Evolutionary conservation across 2,113 vertebrate species (phyloP).

Genomic region (Pycnonotus jocosus): DNA sequence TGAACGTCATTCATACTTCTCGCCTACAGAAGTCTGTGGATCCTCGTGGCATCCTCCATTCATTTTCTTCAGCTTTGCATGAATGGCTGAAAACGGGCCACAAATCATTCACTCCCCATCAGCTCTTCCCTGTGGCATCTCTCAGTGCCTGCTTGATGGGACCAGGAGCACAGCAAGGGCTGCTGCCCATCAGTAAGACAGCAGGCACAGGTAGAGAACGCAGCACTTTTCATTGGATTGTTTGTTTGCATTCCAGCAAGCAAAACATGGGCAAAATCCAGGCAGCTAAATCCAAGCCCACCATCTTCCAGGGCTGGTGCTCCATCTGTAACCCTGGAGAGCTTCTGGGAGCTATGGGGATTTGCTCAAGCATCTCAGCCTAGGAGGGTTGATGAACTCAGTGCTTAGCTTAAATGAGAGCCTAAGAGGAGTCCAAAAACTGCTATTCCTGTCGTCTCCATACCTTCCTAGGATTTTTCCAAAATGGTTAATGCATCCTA

Average conservation of each 20-base stretch:
- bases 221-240: neutral
- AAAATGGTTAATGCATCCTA: neutral
- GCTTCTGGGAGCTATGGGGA: neutral
- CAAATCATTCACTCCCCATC: neutral
- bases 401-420: neutral
- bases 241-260: neutral
- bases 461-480: neutral
- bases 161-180: neutral
- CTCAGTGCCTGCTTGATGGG: neutral
- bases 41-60: neutral
- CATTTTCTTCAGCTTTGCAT: neutral
- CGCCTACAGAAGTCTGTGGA: neutral
- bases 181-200: neutral
- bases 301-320: neutral
- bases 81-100: neutral
- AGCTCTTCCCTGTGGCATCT: neutral
- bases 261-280: neutral
- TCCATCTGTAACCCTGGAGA: neutral
- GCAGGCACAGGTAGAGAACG: accelerated
- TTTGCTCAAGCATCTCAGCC: neutral
- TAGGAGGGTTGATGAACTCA: neutral
- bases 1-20: neutral
- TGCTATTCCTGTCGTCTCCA: neutral
- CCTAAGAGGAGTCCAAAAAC: neutral
- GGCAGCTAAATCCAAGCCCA: neutral